These are phyloP conservation scores for Anniella stebbinsi DNA, from an alignment of 2,797 vertebrate species.

Conservation along the genomic window DNA sequence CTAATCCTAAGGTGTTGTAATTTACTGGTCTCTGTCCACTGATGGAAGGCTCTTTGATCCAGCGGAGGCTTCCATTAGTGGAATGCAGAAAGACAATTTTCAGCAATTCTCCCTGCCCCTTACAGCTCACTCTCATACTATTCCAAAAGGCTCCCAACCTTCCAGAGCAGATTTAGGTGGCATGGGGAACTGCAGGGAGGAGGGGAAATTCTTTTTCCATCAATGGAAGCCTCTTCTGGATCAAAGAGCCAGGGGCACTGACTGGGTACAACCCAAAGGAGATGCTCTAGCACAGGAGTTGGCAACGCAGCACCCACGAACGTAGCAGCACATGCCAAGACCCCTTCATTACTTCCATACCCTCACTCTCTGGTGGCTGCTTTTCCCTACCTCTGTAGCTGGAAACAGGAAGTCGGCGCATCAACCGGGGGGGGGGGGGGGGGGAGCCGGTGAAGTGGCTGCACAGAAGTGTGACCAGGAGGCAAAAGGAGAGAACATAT, in stretches of 20 bases:
- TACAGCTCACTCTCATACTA: neutral
- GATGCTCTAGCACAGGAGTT: too few relatives aligned
- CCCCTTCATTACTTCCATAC: too few relatives aligned
- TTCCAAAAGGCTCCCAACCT: neutral
- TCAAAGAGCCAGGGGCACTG: neutral
- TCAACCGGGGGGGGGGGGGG: too few relatives aligned
- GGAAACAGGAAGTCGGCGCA: too few relatives aligned
- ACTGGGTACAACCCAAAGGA: neutral
- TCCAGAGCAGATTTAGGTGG: neutral
- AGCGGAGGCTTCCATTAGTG: too few relatives aligned
- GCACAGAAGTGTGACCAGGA: too few relatives aligned
- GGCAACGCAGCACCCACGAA: too few relatives aligned
- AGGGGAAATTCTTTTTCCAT: neutral
- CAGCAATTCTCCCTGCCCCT: neutral
- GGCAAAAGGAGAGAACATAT: too few relatives aligned
- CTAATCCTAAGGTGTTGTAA: neutral
- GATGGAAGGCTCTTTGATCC: neutral
- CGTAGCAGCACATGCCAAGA: too few relatives aligned
- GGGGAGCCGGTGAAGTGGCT: too few relatives aligned
- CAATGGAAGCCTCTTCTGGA: neutral
- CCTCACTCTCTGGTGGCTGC: too few relatives aligned
- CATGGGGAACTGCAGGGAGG: neutral
- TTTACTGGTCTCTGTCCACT: neutral
- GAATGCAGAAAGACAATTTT: neutral
- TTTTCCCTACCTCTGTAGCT: too few relatives aligned